Evolutionary conservation across 2,888 invertebrate species (phyloP), one percentile per base, ranked within the genome.

Genomic region (Arrhopalites spinosus): DNA sequence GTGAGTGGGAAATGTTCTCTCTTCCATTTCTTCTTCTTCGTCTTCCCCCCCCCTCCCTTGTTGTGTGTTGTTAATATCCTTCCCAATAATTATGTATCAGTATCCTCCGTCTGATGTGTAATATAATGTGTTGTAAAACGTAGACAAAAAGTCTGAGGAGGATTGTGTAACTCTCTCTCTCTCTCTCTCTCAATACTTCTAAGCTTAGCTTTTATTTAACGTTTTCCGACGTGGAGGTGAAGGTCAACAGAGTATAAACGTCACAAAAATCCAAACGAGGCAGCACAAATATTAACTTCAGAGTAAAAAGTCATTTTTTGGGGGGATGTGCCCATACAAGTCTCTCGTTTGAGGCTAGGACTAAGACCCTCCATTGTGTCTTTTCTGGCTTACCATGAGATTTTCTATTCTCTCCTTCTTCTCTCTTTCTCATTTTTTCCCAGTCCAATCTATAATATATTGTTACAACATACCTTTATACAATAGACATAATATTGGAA

Each of bases 231-330:
- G 27, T 29, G 47, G 47, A 73, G 73, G 71, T 71, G 71, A 71
- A 71, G 71, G 71, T 71, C 71, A 71, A 43, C 71, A 56, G 36
- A 43, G 59, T 59, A 59, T 71, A 71, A 70, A 53, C 56, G 30
- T 70, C 56, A 59, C 59, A 71, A 71, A 53, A 27, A 36, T 56
- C 36, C 53, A 23, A 59, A 61, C 71, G 56, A 71, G n/a, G 56
- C 30, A 71, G 29, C 29, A 15, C 59, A 71, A 59, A 71, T 71
- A 59, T 56, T 59, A 59, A 59, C 56, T 25, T 68, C 23, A 45
- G 17, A 30, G 59, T 50, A n/a, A n/a, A 50, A n/a, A n/a, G 50
- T 36, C 36, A 36, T 36, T 36, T 36, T 36, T 36, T n/a, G n/a
- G n/a, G n/a, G n/a, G 36, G 36, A 36, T 36, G 36, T 36, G 36